These are phyloP conservation scores for Trichonephila inaurata DNA, from an alignment of 1,140 invertebrate species.

Conservation along the genomic window DNA sequence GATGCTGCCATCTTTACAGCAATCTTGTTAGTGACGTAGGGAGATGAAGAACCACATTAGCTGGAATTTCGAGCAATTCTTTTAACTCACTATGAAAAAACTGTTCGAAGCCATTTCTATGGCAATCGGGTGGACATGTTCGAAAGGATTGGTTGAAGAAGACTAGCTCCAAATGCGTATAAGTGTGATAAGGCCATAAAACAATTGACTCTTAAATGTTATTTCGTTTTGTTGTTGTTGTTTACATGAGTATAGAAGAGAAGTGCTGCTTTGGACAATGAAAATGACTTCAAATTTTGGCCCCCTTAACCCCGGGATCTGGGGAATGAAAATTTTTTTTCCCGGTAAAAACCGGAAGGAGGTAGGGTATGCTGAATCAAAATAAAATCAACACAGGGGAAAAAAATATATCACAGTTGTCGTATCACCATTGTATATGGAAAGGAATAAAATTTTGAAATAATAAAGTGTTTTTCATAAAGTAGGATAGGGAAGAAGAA, in stretches of 20 bases:
- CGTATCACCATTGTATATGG: conserved; percentile 73
- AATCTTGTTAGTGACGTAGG: no score
- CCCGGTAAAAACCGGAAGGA: conserved; percentile 59
- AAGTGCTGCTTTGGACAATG: conserved; percentile 60
- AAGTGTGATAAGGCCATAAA: conserved; percentile 8
- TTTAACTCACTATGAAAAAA: no score
- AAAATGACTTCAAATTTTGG: conserved; percentile 58
- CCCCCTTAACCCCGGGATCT: conserved; percentile 57
- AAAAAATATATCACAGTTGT: conserved; percentile 77
- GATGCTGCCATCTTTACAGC: no score
- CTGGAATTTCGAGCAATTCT: no score
- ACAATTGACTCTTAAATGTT: conserved; percentile 65
- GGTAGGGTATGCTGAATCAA: conserved; percentile 66
- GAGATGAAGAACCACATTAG: no score
- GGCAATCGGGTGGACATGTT: no score
- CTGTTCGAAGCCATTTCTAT: no score
- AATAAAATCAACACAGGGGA: conserved; percentile 74
- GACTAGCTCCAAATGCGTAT: no score
- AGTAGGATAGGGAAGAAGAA: no score
- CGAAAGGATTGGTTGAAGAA: no score
- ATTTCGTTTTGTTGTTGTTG: conserved; percentile 46
- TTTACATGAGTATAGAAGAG: conserved; percentile 56
- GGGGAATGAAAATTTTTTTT: conserved; percentile 71
- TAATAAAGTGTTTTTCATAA: no score
- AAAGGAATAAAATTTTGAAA: no score